Percentiles rank a stretch among this genome's conserved stretches.
phyloP scores from a whole-genome alignment of 1,140 invertebrate genomes.

The Plectrocnemia conspersa region DNA sequence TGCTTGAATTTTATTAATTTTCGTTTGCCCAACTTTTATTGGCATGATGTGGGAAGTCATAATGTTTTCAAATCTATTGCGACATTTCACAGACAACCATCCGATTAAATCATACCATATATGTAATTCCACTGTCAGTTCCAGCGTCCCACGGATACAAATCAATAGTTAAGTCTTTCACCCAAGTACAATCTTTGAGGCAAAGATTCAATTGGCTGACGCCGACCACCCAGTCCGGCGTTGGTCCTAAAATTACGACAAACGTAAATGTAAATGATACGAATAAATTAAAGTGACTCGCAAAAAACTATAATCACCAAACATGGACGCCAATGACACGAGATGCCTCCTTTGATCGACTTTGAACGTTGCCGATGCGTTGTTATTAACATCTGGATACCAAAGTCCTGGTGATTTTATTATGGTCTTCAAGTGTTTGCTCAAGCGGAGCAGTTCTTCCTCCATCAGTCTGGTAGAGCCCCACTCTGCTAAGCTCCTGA shows the following conservation, averaged over 20 bases:
- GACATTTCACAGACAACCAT: too few relatives aligned
- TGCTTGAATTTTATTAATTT: too few relatives aligned
- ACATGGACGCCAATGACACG: constrained; percentile 91
- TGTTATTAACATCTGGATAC: constrained; percentile 88
- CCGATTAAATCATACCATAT: too few relatives aligned
- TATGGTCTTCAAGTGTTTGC: constrained; percentile 79
- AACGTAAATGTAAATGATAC: neutral
- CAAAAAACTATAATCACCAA: constrained; percentile 53
- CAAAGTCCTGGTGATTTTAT: constrained; percentile 92
- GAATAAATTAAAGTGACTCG: neutral
- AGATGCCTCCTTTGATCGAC: constrained; percentile 86
- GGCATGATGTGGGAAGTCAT: too few relatives aligned
- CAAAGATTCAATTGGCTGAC: constrained; percentile 84
- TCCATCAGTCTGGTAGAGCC: constrained; percentile 90
- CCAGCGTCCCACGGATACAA: constrained; percentile 93
- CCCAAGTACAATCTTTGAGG: constrained; percentile 83
- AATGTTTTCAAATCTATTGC: too few relatives aligned
- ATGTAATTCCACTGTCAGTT: constrained; percentile 88
- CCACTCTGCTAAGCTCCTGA: constrained; percentile 77
- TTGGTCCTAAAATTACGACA: constrained; percentile 59
- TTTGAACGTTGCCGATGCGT: constrained; percentile 78
- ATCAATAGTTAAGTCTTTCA: constrained; percentile 71
- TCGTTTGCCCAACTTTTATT: too few relatives aligned
- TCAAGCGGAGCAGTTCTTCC: constrained; percentile 78
- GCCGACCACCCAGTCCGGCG: constrained; percentile 94